Base-by-base conservation (phyloP, 2,888 invertebrate genomes). In the Clostera curtula region DNA sequence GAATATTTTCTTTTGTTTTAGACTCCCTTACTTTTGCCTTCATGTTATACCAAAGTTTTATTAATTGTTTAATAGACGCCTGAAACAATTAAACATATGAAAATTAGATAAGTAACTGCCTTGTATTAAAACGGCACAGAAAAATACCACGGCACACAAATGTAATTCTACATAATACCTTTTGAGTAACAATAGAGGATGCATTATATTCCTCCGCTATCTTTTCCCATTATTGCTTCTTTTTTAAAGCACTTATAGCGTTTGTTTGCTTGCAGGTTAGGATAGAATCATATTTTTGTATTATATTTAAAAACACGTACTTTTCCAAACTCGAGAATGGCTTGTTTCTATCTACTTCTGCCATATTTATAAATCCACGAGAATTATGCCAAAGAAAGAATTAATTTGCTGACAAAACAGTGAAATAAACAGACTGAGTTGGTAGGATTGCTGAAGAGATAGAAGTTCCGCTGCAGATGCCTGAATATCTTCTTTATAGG, bases 11-110 rank as follows among this genome's bases (percentile, higher is more conserved):
- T 15, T 15, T 15, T 15, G 15, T 15, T 15, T 15, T 15, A 15
- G 15, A 8, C 19, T 34, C 34, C 11, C 34, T 27, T 16, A 29
- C 29, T 17, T 29, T 29, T 6, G 29, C 29, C 24, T 29, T 34
- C 26, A 34, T 27, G 11, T 31, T 31, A 12, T 24, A 26, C 31
- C 31, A 31, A 4, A 27, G 14, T 20, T 31, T 31, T 24, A 15
- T 24, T 15, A 24, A 15, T n/a, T 30, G 30, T 21, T 30, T 30
- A 9, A 12, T 12, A 17, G 25, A 18, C 16, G 30, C 30, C 25
- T 30, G 30, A 12, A 30, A 30, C 15, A 15, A 15, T 15, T 4
- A 22, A 11, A 12, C 13, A 28, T 22, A 28, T 14, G 11, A 21
- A 20, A n/a, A n/a, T n/a, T n/a, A n/a, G n/a, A n/a, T n/a, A n/a